A percentile compares a stretch with the other conserved stretches of the same genome.
Conservation (phyloP, 1,140 invertebrate species). For the Ostrea edulis region DNA sequence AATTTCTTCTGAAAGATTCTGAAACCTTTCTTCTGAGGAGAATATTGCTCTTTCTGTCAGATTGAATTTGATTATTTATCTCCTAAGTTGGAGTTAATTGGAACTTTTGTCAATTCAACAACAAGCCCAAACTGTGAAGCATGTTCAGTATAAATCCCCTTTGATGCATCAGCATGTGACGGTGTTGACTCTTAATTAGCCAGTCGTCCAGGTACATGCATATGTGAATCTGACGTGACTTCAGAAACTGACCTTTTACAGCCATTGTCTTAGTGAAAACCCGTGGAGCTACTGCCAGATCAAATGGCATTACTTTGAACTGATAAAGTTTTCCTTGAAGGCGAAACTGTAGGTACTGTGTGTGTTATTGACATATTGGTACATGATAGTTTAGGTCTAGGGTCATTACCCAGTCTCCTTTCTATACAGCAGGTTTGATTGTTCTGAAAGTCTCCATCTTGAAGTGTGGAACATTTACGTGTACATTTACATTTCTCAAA, state of each 20-base stretch:
- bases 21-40: background rate
- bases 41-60: background rate
- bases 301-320: no score
- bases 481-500: constrained; percentile 43
- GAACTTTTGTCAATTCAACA: constrained; percentile 28
- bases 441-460: constrained; percentile 15
- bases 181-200: constrained; percentile 18
- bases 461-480: constrained; percentile 28
- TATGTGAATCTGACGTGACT: constrained; percentile 10
- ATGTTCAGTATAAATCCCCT: constrained; percentile 36
- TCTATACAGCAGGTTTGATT: background rate
- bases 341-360: background rate
- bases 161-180: constrained; percentile 1
- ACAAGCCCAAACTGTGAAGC: constrained; percentile 3
- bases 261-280: background rate
- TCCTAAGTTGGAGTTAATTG: no score
- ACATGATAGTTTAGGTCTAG: constrained; percentile 6
- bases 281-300: background rate
- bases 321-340: background rate
- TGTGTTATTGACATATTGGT: constrained; percentile 39
- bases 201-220: no score
- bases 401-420: background rate
- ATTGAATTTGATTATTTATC: background rate
- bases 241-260: no score
- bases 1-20: background rate